Evolutionary conservation across 2,113 vertebrate species (phyloP).

Genomic region (Opisthocomus hoazin): DNA sequence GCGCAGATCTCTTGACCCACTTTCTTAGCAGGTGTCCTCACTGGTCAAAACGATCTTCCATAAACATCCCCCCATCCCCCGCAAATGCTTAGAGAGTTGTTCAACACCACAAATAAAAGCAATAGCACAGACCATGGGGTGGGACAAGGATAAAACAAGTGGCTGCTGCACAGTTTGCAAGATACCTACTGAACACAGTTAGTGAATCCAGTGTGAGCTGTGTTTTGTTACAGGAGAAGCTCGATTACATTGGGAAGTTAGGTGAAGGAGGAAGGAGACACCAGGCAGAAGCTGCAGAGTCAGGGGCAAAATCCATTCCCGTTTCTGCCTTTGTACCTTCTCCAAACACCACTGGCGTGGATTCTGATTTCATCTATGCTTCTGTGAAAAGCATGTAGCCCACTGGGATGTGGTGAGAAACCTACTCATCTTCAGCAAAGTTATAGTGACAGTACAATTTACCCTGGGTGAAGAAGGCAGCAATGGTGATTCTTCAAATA

Average conservation of each 20-base stretch:
- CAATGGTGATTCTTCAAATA: background rate
- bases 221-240: background rate
- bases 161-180: background rate
- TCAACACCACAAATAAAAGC: background rate
- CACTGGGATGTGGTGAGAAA: background rate
- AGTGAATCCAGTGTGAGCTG: background rate
- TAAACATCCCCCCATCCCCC: background rate
- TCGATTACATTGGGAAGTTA: background rate
- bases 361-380: background rate
- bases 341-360: background rate
- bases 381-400: background rate
- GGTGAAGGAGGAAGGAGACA: background rate
- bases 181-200: background rate
- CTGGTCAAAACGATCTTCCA: background rate
- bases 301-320: fast-evolving
- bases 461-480: background rate
- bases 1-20: background rate
- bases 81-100: background rate
- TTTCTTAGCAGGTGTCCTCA: background rate
- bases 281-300: background rate
- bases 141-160: background rate
- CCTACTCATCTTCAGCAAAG: background rate
- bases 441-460: background rate
- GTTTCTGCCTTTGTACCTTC: background rate
- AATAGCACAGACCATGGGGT: background rate